Conservation (phyloP, 2,113 vertebrate genomes). For the Cheirogaleus medius region DNA sequence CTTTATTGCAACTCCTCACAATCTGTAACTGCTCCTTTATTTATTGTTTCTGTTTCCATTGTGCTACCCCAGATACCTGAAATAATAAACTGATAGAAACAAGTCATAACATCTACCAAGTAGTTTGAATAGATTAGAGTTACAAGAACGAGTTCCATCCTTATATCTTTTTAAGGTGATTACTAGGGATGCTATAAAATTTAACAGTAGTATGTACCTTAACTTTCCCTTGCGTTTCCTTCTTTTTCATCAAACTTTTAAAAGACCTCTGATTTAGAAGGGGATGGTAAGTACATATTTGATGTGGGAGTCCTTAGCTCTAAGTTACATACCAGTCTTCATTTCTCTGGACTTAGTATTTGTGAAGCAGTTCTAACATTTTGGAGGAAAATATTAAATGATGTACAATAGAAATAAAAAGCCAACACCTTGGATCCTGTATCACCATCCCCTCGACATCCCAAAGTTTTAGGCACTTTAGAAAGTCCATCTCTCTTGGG, state of each 20-base stretch:
- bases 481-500: background rate
- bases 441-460: background rate
- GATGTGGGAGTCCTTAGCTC: background rate
- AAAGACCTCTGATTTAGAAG: background rate
- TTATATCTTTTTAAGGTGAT: background rate
- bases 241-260: constrained; percentile 12
- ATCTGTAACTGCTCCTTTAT: background rate
- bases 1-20: background rate
- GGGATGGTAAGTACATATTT: background rate
- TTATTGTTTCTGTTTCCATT: background rate
- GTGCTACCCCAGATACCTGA: background rate
- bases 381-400: background rate
- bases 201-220: background rate
- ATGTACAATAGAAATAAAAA: background rate
- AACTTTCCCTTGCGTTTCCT: background rate
- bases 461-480: background rate
- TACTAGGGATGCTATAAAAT: background rate
- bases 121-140: background rate
- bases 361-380: background rate
- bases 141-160: background rate
- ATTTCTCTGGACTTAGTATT: background rate
- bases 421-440: background rate
- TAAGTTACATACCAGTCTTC: background rate
- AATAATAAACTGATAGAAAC: background rate
- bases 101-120: background rate